Base-by-base conservation (phyloP, 30 jellyfish, hydroid and myxozoan genomes). In the Hydractinia echinata region DNA sequence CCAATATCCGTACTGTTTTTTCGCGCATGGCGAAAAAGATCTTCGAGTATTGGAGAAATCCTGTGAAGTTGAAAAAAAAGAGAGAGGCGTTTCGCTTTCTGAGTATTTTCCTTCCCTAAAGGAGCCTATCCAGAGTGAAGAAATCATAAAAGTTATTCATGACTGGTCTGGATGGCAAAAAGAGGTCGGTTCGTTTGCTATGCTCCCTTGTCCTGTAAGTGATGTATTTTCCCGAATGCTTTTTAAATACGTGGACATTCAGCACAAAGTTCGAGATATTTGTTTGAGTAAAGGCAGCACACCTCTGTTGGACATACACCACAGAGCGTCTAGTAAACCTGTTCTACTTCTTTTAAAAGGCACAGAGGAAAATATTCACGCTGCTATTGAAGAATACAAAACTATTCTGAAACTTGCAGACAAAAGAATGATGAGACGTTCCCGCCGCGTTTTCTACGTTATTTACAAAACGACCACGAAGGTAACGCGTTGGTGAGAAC, bases 101-200 rank as follows among this genome's bases (percentile, higher is more conserved):
- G 81, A 71, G 18, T 71, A 20, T 15, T 19, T 71, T 71, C 81
- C 81, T 15, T 7, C 81, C 7, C 11, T 0, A 50, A 30, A 71
- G 9, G 60, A 20, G 10, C 39, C 18, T 8, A 52, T 8, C 50
- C 18, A 54, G 7, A 5, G 50, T 15, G n/a, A 13, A 9, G 81
- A 71, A 19, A 30, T 50, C 5, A 71, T 71, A 7, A 6, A 71
- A 19, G 50, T 20, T 7, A 71, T 71, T 9, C 81, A 3, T 52
- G 81, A 71, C 66, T 71, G 81, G 81, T 19, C 81, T 5, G 81
- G 81, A 20, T 71, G 81, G 81, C 81, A 71, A 19, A 30, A 11
- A 71, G 50, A 20, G 10, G 15, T 71, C n/a, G 9, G n/a, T 19
- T 19, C 67, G 7, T 19, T 58, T 19, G 66, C n/a, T 9, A 15